A percentile compares a stretch with the other conserved stretches of the same genome.
Conservation (phyloP, 2,888 invertebrate species). For the Ischnura elegans region DNA sequence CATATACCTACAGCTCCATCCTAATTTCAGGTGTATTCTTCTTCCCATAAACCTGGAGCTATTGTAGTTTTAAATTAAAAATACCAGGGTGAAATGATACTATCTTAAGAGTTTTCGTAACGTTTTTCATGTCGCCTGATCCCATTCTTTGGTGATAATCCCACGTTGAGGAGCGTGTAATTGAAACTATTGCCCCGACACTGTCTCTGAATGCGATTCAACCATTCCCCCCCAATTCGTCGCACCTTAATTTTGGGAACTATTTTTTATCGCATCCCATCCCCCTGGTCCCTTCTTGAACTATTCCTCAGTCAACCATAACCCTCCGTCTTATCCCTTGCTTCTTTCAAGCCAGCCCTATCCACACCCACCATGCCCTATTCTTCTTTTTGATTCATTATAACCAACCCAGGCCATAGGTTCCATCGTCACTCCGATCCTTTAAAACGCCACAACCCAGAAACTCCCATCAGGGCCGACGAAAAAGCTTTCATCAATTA, state of each 20-base stretch:
- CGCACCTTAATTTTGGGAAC: not conserved
- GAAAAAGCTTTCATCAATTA: constrained; percentile 56
- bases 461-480: constrained; percentile 11
- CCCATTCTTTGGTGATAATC: not conserved
- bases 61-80: not conserved
- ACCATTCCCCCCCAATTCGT: not conserved
- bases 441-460: constrained; percentile 47
- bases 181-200: not conserved
- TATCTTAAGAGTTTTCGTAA: not conserved
- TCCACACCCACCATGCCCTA: not conserved
- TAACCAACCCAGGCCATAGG: not conserved
- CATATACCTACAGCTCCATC: not conserved
- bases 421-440: constrained; percentile 9
- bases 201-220: not conserved
- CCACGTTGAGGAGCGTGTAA: not conserved
- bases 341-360: not conserved
- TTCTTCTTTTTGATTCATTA: constrained; percentile 54
- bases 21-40: not conserved
- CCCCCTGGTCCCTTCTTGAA: not conserved
- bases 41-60: not conserved
- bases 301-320: constrained; percentile 33
- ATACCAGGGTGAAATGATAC: not conserved
- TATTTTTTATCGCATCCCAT: not conserved
- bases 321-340: constrained; percentile 42
- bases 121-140: not conserved